Percentiles rank a stretch among this genome's conserved stretches.
These are phyloP conservation scores for Hormaphis cornu DNA, from an alignment of 1,140 invertebrate genomes.

Conservation along the genomic window DNA sequence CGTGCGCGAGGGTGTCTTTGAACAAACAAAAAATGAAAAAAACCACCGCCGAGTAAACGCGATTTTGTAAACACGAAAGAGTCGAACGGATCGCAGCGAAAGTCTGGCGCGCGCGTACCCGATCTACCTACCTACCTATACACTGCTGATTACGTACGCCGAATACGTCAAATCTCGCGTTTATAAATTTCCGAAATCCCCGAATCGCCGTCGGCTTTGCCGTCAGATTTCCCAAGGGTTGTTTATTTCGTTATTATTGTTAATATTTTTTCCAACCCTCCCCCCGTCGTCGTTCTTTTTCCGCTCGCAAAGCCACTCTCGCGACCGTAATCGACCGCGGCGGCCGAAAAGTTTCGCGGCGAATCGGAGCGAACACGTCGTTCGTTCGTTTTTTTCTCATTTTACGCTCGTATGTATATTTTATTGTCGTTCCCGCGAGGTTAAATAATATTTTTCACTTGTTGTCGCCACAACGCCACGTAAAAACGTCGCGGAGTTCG, in stretches of 20 bases:
- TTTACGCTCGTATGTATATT: background rate
- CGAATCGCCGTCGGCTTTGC: background rate
- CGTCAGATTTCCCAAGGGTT: conserved; percentile 22
- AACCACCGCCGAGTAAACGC: too few species aligned
- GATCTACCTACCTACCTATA: too few species aligned
- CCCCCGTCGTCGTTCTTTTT: background rate
- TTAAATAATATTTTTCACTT: background rate
- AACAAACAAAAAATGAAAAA: too few species aligned
- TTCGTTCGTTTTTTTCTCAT: background rate
- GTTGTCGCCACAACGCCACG: too few species aligned
- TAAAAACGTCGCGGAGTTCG: too few species aligned
- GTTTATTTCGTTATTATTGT: conserved; percentile 11
- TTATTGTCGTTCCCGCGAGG: background rate
- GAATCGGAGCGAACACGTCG: too few species aligned
- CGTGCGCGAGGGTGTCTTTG: too few species aligned
- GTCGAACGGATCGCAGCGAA: too few species aligned
- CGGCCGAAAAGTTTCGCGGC: background rate
- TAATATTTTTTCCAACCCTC: background rate
- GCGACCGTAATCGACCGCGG: background rate
- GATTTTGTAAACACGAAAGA: too few species aligned
- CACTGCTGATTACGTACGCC: background rate
- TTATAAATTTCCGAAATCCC: conserved; percentile 7
- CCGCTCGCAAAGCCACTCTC: background rate
- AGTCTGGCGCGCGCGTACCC: too few species aligned
- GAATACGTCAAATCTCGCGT: conserved; percentile 3